These are phyloP conservation scores for Phrynocephalus versicolor DNA, from an alignment of 2,113 vertebrate species.

Conservation along the genomic window DNA sequence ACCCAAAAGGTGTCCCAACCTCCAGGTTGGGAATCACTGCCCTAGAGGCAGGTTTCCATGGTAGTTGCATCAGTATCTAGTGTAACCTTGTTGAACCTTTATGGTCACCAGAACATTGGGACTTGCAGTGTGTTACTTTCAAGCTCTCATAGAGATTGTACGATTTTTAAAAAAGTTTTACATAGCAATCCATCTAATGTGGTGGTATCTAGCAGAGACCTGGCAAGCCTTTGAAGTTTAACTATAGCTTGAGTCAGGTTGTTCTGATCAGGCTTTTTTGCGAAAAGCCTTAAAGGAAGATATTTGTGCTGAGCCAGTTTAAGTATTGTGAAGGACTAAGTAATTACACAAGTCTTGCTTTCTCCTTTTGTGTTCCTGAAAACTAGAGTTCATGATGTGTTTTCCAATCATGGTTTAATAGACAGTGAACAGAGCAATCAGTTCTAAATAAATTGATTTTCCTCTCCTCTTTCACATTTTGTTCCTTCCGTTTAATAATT, in stretches of 20 bases:
- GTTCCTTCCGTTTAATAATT: slow-evolving; percentile 32
- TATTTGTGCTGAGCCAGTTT: not conserved
- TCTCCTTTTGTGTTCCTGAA: slow-evolving; percentile 22
- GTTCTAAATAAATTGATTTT: not conserved
- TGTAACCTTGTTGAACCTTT: no score
- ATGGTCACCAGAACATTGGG: no score
- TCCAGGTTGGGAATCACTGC: no score
- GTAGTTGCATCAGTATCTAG: no score
- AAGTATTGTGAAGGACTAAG: slow-evolving; percentile 6
- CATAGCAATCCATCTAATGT: no score
- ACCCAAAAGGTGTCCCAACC: no score
- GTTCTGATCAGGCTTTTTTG: not conserved
- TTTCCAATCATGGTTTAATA: slow-evolving; percentile 11
- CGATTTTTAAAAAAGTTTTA: not conserved
- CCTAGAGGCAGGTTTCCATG: no score
- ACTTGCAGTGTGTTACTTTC: no score
- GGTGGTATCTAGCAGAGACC: not conserved
- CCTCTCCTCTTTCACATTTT: slow-evolving; percentile 22
- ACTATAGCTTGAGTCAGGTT: not conserved
- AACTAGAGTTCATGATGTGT: not conserved
- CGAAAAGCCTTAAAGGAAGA: not conserved
- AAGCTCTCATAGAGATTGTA: no score
- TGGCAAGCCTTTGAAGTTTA: not conserved
- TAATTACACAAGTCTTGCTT: not conserved
- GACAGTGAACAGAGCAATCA: not conserved